Percentiles rank a stretch among this genome's conserved stretches.
These are phyloP conservation scores for Sebastes minor DNA, from an alignment of 2,797 vertebrate genomes.

Conservation along the genomic window DNA sequence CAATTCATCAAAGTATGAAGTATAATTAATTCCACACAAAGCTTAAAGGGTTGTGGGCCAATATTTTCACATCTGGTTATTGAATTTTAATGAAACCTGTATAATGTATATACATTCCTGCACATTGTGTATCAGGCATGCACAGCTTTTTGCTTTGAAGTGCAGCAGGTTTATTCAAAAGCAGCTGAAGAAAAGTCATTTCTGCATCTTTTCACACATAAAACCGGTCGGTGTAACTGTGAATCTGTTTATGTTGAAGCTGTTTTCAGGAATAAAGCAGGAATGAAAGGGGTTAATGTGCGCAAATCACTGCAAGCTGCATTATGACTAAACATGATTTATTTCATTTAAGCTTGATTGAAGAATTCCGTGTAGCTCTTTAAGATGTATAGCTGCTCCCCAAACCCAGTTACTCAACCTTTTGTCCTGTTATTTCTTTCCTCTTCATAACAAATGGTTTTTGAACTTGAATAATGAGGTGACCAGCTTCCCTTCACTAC, in stretches of 20 bases:
- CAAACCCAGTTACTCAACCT: neutral
- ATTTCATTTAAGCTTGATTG: neutral
- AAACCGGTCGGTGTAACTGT: too few species aligned
- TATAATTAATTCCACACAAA: neutral
- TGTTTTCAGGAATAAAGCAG: neutral
- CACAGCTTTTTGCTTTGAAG: neutral
- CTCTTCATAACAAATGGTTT: neutral
- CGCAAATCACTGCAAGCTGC: neutral
- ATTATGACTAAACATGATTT: neutral
- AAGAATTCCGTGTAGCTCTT: neutral
- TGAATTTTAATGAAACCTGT: neutral
- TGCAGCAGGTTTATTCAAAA: neutral
- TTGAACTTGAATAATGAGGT: neutral
- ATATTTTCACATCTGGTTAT: slow-evolving; percentile 1
- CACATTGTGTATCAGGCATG: too few species aligned
- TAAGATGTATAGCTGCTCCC: neutral
- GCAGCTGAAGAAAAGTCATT: neutral
- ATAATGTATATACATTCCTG: too few species aligned
- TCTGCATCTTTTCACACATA: neutral
- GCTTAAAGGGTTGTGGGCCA: neutral
- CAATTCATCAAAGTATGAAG: too few species aligned
- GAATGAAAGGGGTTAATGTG: neutral
- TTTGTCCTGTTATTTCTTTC: neutral
- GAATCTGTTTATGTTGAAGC: neutral
- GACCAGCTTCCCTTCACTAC: neutral